Evolutionary conservation across 1,140 invertebrate genomes (phyloP).

Genomic region (Triops longicaudatus): DNA sequence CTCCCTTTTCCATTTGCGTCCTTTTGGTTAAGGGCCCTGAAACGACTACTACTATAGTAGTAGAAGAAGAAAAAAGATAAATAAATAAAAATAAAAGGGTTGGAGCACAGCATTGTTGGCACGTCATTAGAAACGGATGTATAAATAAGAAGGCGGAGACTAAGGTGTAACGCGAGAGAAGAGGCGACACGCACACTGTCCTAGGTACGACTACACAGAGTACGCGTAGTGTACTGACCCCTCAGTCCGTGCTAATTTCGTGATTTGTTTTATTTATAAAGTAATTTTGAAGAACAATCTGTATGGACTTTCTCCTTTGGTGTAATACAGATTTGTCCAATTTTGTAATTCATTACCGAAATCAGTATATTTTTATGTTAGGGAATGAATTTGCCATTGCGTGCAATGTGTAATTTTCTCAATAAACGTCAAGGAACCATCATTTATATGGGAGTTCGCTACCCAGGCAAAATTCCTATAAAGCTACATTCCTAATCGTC

Average conservation of each 20-base stretch:
- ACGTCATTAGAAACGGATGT: slow-evolving; percentile 1
- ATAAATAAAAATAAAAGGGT: background rate
- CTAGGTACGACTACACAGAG: no score
- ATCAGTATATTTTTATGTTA: background rate
- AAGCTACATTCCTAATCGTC: background rate
- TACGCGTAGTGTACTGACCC: no score
- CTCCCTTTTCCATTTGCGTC: background rate
- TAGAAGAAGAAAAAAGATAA: background rate
- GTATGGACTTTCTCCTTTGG: no score
- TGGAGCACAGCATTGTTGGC: background rate
- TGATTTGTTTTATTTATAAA: no score
- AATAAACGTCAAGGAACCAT: background rate
- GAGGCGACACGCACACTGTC: background rate
- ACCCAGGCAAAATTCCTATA: background rate
- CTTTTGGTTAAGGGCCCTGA: background rate
- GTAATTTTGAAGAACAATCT: no score
- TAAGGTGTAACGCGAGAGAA: slow-evolving; percentile 6
- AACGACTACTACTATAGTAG: background rate
- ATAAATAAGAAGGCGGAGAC: slow-evolving; percentile 6
- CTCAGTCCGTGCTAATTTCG: no score
- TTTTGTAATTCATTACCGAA: background rate
- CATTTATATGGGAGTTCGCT: background rate
- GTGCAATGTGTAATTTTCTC: background rate
- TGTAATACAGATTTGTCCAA: no score
- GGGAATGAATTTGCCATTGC: background rate